Percentiles rank a stretch among this genome's conserved stretches.
These are phyloP conservation scores for Amblyjoppa fuscipennis DNA, from an alignment of 2,888 invertebrate genomes.

Conservation along the genomic window DNA sequence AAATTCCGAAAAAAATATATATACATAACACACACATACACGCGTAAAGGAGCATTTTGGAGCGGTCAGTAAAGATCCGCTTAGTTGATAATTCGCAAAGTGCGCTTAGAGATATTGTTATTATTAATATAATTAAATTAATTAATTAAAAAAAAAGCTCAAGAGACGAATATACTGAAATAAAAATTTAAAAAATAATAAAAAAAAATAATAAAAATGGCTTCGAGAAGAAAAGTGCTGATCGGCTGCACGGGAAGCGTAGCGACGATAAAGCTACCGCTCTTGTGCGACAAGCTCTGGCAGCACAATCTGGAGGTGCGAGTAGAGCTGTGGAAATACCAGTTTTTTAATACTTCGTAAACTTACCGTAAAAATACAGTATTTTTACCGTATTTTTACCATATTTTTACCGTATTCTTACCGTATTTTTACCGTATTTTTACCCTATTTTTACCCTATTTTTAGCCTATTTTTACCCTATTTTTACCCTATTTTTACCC, in stretches of 20 bases:
- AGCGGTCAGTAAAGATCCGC: conserved; percentile 36
- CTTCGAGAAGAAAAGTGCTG: conserved; percentile 88
- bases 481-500: no score
- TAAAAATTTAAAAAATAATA: conserved; percentile 7
- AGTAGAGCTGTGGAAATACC: conserved; percentile 82
- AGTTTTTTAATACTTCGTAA: no score
- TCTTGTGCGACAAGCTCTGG: conserved; percentile 88
- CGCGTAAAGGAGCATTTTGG: conserved; percentile 13
- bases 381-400: no score
- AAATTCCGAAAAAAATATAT: conserved; percentile 1
- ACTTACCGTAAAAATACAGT: no score
- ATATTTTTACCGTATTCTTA: no score
- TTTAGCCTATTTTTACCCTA: no score
- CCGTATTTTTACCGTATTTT: no score
- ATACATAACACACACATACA: conserved; percentile 7
- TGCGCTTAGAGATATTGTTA: conserved; percentile 59
- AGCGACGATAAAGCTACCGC: conserved; percentile 95
- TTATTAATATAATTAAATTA: neutral
- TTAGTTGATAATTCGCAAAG: conserved; percentile 50
- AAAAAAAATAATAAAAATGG: conserved; percentile 59
- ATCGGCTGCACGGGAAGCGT: conserved; percentile 98
- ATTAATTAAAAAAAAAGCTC: conserved; percentile 52
- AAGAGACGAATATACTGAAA: conserved; percentile 30
- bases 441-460: no score
- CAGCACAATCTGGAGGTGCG: conserved; percentile 88